Conservation (phyloP, 1,140 invertebrate species). For the Apis laboriosa region DNA sequence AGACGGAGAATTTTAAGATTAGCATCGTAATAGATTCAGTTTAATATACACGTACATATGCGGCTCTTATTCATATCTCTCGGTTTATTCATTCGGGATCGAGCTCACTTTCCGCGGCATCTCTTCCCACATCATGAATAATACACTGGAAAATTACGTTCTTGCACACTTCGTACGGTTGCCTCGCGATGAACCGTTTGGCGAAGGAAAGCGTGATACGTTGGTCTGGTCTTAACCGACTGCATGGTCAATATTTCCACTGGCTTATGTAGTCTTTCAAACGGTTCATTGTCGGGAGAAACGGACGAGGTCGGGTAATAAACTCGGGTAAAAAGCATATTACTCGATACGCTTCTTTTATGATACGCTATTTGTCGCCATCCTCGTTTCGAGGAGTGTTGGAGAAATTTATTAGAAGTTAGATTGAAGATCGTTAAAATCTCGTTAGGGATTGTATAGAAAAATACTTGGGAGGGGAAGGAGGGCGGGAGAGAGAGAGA, state of each 20-base stretch:
- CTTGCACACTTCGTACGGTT: slow-evolving; percentile 16
- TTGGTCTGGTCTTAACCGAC: not conserved
- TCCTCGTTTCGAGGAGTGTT: not conserved
- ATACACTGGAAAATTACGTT: slow-evolving; percentile 35
- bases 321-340: not conserved
- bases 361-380: not conserved
- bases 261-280: not conserved
- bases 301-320: not conserved
- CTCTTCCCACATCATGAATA: slow-evolving; percentile 29
- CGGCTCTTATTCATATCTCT: not conserved
- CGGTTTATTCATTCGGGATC: slow-evolving; percentile 15
- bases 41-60: not conserved
- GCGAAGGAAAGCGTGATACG: not conserved
- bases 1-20: slow-evolving; percentile 9
- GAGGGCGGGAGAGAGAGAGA: too few relatives aligned
- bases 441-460: not conserved
- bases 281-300: slow-evolving; percentile 9
- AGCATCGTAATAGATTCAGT: slow-evolving; percentile 14
- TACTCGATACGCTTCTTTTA: not conserved
- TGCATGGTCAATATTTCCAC: slow-evolving; percentile 12
- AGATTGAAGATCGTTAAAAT: slow-evolving; percentile 3
- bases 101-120: slow-evolving; percentile 1
- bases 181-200: slow-evolving; percentile 1
- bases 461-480: too few relatives aligned
- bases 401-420: not conserved